phyloP scores from a whole-genome alignment of 2,113 vertebrate species.

The Gopherus flavomarginatus region DNA sequence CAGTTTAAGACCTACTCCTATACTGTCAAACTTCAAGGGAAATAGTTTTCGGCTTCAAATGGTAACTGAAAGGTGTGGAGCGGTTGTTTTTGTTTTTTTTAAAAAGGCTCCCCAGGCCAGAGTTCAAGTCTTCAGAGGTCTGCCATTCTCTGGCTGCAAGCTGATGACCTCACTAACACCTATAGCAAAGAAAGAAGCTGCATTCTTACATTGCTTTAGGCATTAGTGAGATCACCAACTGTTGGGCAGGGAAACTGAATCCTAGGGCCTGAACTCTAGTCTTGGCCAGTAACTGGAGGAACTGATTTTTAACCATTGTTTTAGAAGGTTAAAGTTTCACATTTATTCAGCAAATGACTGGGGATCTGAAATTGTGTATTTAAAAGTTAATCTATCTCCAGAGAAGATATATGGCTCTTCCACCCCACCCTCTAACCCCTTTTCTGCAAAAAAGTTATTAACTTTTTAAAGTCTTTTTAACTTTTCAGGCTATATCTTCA shows the following conservation, averaged over 20 bases:
- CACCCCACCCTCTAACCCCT: rapidly evolving
- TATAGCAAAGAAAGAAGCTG: constrained; percentile 30
- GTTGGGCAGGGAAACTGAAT: neutral
- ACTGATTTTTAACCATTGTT: neutral
- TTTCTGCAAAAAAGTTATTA: neutral
- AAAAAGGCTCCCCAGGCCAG: constrained; percentile 45
- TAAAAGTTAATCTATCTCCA: neutral
- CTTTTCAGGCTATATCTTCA: neutral
- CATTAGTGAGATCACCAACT: constrained; percentile 40
- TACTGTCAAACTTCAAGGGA: constrained; percentile 37
- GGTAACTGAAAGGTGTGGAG: constrained; percentile 17
- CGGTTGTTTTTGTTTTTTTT: neutral
- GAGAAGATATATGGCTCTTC: neutral
- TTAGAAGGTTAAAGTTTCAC: neutral
- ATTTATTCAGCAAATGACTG: neutral
- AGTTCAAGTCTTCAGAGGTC: constrained; percentile 25
- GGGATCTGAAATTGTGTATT: neutral
- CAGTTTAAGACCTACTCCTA: constrained; percentile 47
- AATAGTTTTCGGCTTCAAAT: constrained; percentile 35
- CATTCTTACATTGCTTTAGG: constrained; percentile 24
- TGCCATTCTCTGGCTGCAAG: constrained; percentile 53
- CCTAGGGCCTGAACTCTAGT: constrained; percentile 1
- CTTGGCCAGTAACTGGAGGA: constrained; percentile 24
- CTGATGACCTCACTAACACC: constrained; percentile 36
- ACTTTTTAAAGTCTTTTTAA: neutral